Conservation (phyloP, 2,113 vertebrate species). For the Lonchura striata region DNA sequence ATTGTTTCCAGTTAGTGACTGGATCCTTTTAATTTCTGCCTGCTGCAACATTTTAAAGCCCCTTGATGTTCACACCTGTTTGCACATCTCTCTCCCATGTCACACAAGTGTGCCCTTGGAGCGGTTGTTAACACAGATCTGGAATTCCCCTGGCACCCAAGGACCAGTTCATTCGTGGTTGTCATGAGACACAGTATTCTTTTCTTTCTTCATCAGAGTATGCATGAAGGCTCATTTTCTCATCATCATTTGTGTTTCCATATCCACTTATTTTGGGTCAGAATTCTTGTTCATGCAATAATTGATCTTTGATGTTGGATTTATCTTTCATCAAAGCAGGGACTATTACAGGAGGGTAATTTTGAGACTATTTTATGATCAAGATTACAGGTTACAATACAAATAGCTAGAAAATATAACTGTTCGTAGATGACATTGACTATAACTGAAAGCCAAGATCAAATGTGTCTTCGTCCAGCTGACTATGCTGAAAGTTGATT, state of each 20-base stretch:
- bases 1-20: neutral
- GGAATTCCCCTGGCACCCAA: neutral
- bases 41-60: neutral
- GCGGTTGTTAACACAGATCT: neutral
- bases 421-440: neutral
- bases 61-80: neutral
- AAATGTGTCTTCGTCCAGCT: neutral
- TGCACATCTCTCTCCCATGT: neutral
- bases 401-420: neutral
- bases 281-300: neutral
- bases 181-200: neutral
- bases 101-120: neutral
- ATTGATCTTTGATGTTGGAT: neutral
- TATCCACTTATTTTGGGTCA: neutral
- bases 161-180: neutral
- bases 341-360: neutral
- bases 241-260: neutral
- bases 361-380: neutral
- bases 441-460: neutral
- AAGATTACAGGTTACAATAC: neutral
- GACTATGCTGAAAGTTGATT: neutral
- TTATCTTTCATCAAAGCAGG: neutral
- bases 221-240: neutral
- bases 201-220: neutral
- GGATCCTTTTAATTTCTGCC: neutral